These are phyloP conservation scores for Drosophila kurseongensis DNA, from an alignment of 1,140 invertebrate genomes.

Conservation along the genomic window DNA sequence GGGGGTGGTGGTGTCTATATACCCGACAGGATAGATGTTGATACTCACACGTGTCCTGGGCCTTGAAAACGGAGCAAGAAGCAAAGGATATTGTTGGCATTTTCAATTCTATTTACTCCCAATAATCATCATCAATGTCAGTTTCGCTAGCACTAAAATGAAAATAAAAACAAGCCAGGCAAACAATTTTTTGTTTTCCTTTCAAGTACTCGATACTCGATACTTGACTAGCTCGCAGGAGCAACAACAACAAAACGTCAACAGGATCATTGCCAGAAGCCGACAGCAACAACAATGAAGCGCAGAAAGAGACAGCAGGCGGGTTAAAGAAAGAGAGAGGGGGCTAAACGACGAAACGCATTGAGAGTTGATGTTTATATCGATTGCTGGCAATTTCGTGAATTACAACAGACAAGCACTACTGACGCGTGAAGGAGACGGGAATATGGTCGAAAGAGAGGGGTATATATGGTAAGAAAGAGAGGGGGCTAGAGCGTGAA, in stretches of 20 bases:
- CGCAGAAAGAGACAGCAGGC: conserved; percentile 8
- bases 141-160: conserved; percentile 77
- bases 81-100: conserved; percentile 47
- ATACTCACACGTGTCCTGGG: conserved; percentile 58
- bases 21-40: conserved; percentile 17
- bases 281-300: conserved; percentile 33
- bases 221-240: conserved; percentile 1
- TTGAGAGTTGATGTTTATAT: conserved; percentile 80
- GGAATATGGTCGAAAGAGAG: not conserved
- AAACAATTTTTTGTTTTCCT: conserved; percentile 49
- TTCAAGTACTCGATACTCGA: not conserved
- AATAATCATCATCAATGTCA: conserved; percentile 84
- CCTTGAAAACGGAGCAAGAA: conserved; percentile 36
- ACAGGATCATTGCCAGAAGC: conserved; percentile 73
- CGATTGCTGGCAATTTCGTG: conserved; percentile 79
- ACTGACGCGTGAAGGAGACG: not conserved
- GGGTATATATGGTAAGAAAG: not conserved
- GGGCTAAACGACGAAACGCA: conserved; percentile 37
- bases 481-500: not conserved
- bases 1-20: not conserved
- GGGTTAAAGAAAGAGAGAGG: not conserved
- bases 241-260: conserved; percentile 47
- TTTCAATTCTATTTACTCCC: conserved; percentile 84
- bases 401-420: conserved; percentile 65
- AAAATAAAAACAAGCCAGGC: conserved; percentile 54